phyloP scores from a whole-genome alignment of 2,113 vertebrate genomes.

The Oreochromis aureus region DNA sequence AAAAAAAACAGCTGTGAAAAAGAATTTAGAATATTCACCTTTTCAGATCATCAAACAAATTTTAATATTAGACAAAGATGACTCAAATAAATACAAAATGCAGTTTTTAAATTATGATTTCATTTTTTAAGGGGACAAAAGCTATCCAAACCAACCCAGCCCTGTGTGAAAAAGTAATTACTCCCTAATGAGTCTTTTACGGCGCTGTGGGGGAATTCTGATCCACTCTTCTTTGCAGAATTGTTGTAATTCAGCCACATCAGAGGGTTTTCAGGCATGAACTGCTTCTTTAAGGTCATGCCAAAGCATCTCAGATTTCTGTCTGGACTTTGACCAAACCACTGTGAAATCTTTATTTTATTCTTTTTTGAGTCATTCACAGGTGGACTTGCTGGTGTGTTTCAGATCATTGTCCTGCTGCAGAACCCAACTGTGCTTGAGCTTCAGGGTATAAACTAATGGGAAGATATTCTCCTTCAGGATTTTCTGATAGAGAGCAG shows the following conservation, averaged over 20 bases:
- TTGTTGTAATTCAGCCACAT: not conserved
- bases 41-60: not conserved
- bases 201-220: not conserved
- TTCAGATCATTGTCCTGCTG: fast-evolving
- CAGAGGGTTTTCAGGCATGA: not conserved
- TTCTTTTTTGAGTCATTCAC: not conserved
- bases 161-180: not conserved
- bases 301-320: not conserved
- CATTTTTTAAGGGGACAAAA: not conserved
- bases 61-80: not conserved
- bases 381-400: not conserved
- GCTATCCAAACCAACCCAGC: not conserved
- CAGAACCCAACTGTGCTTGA: not conserved
- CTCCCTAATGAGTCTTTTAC: not conserved
- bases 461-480: not conserved
- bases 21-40: not conserved
- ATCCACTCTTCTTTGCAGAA: not conserved
- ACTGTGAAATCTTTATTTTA: not conserved
- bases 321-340: not conserved
- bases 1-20: not conserved
- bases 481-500: not conserved
- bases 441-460: not conserved
- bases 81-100: not conserved
- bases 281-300: not conserved
- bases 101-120: not conserved